These are phyloP conservation scores for Carcina quercana DNA, from an alignment of 2,888 invertebrate species.

Conservation along the genomic window DNA sequence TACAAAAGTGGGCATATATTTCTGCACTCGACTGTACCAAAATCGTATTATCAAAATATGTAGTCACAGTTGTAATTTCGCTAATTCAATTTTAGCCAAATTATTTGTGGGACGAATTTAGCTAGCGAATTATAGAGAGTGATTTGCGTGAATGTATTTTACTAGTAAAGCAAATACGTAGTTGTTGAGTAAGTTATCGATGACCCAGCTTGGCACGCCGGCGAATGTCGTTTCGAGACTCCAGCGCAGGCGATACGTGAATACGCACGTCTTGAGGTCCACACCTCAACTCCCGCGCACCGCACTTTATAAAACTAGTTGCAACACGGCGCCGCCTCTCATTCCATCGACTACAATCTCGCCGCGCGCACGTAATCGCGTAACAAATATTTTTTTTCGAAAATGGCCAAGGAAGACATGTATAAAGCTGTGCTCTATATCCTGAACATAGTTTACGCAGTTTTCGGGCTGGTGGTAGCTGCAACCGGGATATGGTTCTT, in stretches of 20 bases:
- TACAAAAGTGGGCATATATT: too few relatives aligned
- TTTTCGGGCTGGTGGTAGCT: slow-evolving; percentile 58
- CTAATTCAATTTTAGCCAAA: too few relatives aligned
- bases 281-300: slow-evolving; percentile 26
- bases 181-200: slow-evolving; percentile 2
- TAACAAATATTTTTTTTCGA: slow-evolving; percentile 11
- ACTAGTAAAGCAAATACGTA: too few relatives aligned
- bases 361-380: slow-evolving; percentile 35
- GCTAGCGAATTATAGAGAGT: too few relatives aligned
- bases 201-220: not conserved
- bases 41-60: too few relatives aligned
- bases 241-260: slow-evolving; percentile 18
- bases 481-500: slow-evolving; percentile 68
- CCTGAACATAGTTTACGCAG: slow-evolving; percentile 57
- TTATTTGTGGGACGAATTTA: too few relatives aligned
- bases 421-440: slow-evolving; percentile 56
- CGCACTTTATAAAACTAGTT: slow-evolving; percentile 58
- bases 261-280: too few relatives aligned
- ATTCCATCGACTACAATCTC: slow-evolving; percentile 47
- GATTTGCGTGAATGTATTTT: too few relatives aligned
- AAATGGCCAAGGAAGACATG: slow-evolving; percentile 61
- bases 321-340: slow-evolving; percentile 44
- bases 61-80: too few relatives aligned
- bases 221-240: not conserved
- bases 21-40: too few relatives aligned